Evolutionary conservation across 2,113 vertebrate genomes (phyloP).

Genomic region (Epinephelus moara): DNA sequence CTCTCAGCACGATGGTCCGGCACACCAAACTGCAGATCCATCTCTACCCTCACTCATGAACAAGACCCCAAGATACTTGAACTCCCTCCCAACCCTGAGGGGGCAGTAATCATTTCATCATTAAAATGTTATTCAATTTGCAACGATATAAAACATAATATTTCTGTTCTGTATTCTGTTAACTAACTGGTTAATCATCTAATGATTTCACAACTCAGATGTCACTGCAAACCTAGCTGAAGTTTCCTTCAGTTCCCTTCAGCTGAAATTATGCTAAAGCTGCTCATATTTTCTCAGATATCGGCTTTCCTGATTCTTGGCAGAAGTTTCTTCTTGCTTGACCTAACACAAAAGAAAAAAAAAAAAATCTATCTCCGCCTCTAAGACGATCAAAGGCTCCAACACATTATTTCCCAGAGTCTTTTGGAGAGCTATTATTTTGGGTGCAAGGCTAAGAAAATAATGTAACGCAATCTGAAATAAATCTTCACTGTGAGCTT

Average conservation of each 20-base stretch:
- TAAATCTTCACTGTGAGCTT: constrained; percentile 27
- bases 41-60: no score
- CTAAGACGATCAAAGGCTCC: constrained; percentile 22
- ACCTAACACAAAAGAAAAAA: background rate
- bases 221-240: background rate
- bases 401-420: constrained; percentile 5
- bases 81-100: no score
- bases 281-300: background rate
- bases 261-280: background rate
- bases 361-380: background rate
- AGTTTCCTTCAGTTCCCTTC: background rate
- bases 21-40: no score
- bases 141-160: background rate
- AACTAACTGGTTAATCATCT: background rate
- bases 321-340: background rate
- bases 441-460: constrained; percentile 24
- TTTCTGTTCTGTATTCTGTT: no score
- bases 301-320: background rate
- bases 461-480: constrained; percentile 30
- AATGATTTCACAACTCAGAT: background rate
- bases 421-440: constrained; percentile 4
- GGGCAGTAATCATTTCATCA: background rate
- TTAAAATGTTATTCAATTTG: background rate
- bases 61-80: no score
- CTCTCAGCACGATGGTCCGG: no score